phyloP scores from a whole-genome alignment of 1,140 invertebrate genomes.

The Mercenaria mercenaria region DNA sequence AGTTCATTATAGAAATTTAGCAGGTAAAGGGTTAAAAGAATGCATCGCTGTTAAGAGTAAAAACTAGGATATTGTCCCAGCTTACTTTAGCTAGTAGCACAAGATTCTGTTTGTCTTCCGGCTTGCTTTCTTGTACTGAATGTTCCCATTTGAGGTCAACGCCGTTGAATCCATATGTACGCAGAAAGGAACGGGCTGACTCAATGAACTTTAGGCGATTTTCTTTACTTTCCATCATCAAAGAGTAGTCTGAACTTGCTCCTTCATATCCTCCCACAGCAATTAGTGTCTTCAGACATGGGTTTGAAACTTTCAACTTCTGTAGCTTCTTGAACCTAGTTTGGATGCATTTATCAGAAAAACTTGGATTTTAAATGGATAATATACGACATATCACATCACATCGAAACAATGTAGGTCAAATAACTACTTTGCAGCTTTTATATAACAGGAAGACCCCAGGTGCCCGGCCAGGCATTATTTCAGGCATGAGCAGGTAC shows the following conservation, averaged over 20 bases:
- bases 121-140: constrained; percentile 95
- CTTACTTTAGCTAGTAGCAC: constrained; percentile 93
- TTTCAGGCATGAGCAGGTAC: no score
- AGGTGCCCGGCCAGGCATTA: no score
- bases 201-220: constrained; percentile 73
- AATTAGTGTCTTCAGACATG: constrained; percentile 86
- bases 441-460: no score
- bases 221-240: constrained; percentile 60
- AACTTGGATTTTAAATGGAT: no score
- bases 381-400: no score
- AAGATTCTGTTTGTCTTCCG: constrained; percentile 95
- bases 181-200: constrained; percentile 92
- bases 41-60: no score
- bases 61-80: no score
- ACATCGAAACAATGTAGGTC: no score
- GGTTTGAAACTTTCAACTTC: background rate
- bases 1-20: no score
- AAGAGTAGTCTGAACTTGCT: constrained; percentile 63
- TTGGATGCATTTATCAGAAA: no score
- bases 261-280: constrained; percentile 73
- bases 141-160: constrained; percentile 99
- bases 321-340: constrained; percentile 36
- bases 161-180: constrained; percentile 97
- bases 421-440: no score
- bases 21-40: no score